phyloP scores from a whole-genome alignment of 2,113 vertebrate species.

The Nestor notabilis region DNA sequence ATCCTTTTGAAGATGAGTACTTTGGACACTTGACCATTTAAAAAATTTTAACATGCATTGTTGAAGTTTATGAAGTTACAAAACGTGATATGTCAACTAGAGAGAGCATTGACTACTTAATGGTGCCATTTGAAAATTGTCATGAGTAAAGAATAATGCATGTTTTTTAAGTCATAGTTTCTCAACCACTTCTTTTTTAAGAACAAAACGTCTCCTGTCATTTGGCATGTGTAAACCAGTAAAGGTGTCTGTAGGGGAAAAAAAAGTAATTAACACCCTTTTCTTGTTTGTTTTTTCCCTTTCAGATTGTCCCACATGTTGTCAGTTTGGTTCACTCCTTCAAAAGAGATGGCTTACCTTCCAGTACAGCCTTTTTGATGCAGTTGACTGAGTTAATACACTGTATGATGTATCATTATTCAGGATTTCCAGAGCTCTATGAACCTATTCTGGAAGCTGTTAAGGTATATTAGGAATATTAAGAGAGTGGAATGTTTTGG shows the following conservation, averaged over 20 bases:
- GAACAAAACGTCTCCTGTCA: neutral
- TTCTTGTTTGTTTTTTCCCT: neutral
- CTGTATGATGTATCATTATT: constrained; percentile 99
- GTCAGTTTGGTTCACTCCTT: constrained; percentile 87
- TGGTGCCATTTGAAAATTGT: neutral
- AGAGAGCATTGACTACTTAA: neutral
- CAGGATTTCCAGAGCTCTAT: constrained; percentile 97
- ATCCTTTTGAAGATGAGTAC: neutral
- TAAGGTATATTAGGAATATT: constrained; percentile 80
- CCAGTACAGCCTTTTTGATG: constrained; percentile 88
- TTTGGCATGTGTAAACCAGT: neutral
- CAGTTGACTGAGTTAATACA: constrained; percentile 92
- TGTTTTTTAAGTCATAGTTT: neutral
- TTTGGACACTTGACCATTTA: neutral
- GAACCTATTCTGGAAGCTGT: constrained; percentile 92
- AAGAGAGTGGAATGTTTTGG: neutral
- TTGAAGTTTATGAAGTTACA: neutral
- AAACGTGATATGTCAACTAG: neutral
- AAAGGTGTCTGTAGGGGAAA: neutral
- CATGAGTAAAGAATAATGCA: neutral
- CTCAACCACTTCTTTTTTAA: neutral
- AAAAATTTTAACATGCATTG: neutral
- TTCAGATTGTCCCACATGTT: constrained; percentile 90
- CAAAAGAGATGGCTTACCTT: constrained; percentile 86
- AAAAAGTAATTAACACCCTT: neutral